Base-by-base conservation (phyloP, 35 echinoderm and acorn worm species). In the Strongylocentrotus purpuratus region DNA sequence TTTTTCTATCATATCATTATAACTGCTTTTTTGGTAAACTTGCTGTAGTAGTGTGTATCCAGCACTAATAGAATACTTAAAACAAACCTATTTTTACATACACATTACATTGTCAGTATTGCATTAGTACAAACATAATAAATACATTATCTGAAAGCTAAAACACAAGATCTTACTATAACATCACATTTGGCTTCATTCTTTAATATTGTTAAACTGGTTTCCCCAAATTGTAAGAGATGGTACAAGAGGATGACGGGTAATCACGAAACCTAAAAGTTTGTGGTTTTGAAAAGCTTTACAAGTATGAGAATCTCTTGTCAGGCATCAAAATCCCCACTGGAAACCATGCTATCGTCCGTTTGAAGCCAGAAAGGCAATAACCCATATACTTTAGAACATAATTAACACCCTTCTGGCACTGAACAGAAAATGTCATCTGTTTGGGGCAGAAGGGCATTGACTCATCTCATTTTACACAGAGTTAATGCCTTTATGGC, bases 61-160 rank as follows among this genome's bases (percentile, higher is more conserved):
- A 45, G 87, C 87, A 89, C 65, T 22, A 89, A 89, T 41, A 89
- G 48, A 93, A 45, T 93, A 93, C 91, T 93, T 46, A 11, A 32
- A 12, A 32, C 86, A 33, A 89, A 46, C 18, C 45, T 93, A 48
- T 31, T 48, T 46, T 93, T 50, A 46, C 91, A 93, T 50, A 93
- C 3, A 58, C 45, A 93, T 48, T 58, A 93, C 18, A n/a, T 31
- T 93, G 48, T 48, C 31, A 55, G 46, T 93, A 93, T 93, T 93
- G 91, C 91, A 93, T 93, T 18, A 93, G 46, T 93, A 93, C 32
- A n/a, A 55, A 93, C 31, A 33, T 45, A 93, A 50, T 46, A 93
- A 93, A 93, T 58, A 93, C 32, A 50, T 28, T 28, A 93, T 46
- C 45, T 93, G 91, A 93, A 93, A 93, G 10, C 45, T 28, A 31